Evolutionary conservation across 2,888 invertebrate species (phyloP).

Genomic region (Melitaea athalia): DNA sequence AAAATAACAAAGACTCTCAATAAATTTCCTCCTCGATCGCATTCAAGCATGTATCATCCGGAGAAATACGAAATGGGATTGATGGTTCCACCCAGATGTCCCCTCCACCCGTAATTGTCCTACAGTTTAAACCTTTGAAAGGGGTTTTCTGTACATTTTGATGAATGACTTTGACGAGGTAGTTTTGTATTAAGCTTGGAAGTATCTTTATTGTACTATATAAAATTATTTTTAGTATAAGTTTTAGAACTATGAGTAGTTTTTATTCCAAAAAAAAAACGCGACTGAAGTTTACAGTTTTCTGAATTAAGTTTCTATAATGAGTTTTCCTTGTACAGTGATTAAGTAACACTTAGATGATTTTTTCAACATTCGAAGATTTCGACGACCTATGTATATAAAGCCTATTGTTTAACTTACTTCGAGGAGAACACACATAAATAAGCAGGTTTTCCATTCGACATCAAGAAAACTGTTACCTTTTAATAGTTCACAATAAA

Average conservation of each 20-base stretch:
- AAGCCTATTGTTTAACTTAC: too few species aligned
- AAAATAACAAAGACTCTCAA: conserved; percentile 4
- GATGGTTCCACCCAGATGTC: conserved; percentile 4
- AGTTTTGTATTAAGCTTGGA: not conserved
- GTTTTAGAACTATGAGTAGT: not conserved
- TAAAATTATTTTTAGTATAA: not conserved
- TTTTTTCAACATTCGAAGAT: too few species aligned
- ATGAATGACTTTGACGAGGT: conserved; percentile 3
- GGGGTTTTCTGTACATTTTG: conserved; percentile 4
- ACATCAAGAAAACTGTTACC: too few species aligned
- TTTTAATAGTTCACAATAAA: too few species aligned
- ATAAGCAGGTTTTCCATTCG: too few species aligned
- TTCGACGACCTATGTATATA: too few species aligned
- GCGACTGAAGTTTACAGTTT: too few species aligned
- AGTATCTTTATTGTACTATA: not conserved
- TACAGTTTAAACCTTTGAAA: conserved; percentile 21
- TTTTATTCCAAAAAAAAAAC: too few species aligned
- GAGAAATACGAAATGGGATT: conserved; percentile 3
- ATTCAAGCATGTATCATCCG: conserved; percentile 1
- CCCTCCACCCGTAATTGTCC: conserved; percentile 16
- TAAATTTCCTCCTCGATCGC: conserved; percentile 13
- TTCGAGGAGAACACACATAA: too few species aligned
- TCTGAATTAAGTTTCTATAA: too few species aligned
- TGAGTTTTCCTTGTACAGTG: too few species aligned
- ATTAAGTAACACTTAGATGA: too few species aligned